Conservation (phyloP, 2,113 vertebrate genomes). For the Callionymus lyra region DNA sequence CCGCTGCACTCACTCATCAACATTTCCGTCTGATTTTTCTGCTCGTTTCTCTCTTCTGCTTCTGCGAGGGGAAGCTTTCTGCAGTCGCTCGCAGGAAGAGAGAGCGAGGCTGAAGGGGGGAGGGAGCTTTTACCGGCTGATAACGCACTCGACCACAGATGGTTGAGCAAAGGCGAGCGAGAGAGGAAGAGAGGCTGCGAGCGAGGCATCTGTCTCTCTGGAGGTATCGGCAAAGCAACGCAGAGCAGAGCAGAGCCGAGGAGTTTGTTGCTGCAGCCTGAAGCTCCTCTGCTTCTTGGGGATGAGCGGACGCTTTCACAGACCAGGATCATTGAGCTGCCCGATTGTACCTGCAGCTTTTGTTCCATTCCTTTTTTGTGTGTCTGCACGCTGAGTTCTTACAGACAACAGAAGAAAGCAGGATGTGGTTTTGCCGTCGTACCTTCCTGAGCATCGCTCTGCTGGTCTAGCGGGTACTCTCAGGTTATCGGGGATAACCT, state of each 20-base stretch:
- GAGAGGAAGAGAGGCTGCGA: conserved; percentile 34
- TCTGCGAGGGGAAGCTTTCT: conserved; percentile 77
- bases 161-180: conserved; percentile 50
- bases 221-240: conserved; percentile 24
- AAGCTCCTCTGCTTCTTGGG: conserved; percentile 13
- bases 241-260: conserved; percentile 21
- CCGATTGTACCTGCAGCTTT: conserved; percentile 2
- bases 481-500: conserved; percentile 44
- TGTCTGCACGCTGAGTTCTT: background rate
- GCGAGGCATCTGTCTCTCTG: conserved; percentile 32
- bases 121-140: conserved; percentile 53
- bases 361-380: conserved; percentile 1
- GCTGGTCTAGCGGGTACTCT: conserved; percentile 28
- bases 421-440: conserved; percentile 29
- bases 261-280: conserved; percentile 13
- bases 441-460: conserved; percentile 16
- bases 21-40: conserved; percentile 28
- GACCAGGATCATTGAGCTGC: conserved; percentile 11
- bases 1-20: conserved; percentile 23
- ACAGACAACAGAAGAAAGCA: conserved; percentile 8
- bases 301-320: conserved; percentile 19
- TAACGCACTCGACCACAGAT: conserved; percentile 55
- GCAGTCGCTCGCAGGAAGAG: conserved; percentile 68
- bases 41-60: conserved; percentile 20
- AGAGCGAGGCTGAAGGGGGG: conserved; percentile 33